Evolutionary conservation across 2,113 vertebrate species (phyloP).

Genomic region (Riparia riparia): DNA sequence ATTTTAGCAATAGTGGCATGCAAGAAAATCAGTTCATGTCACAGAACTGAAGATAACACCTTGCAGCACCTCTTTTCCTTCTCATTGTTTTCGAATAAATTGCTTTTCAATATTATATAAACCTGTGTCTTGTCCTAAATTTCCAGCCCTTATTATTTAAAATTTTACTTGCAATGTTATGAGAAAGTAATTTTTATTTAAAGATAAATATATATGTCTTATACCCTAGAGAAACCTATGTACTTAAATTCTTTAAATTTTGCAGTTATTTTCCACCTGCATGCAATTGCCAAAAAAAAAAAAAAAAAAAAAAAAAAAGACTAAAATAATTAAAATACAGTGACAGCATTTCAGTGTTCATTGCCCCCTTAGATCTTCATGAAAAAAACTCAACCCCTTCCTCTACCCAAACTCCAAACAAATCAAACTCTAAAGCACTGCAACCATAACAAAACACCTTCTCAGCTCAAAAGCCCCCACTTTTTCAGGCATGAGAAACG

Average conservation of each 20-base stretch:
- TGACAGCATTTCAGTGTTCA: not conserved
- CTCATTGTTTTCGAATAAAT: not conserved
- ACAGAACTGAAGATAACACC: not conserved
- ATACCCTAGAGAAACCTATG: not conserved
- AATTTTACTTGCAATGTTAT: not conserved
- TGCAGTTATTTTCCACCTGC: not conserved
- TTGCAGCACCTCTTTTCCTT: not conserved
- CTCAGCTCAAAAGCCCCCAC: not conserved
- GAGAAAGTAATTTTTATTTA: not conserved
- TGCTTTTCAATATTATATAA: not conserved
- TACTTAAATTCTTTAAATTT: not conserved
- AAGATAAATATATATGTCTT: not conserved
- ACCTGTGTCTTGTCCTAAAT: not conserved
- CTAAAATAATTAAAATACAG: not conserved
- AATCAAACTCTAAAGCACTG: not conserved
- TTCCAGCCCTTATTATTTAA: not conserved
- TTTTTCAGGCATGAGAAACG: not conserved
- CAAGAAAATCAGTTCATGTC: not conserved
- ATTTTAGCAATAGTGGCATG: not conserved
- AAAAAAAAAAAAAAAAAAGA: not conserved
- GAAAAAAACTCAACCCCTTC: not conserved
- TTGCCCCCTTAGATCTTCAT: not conserved
- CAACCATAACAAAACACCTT: not conserved
- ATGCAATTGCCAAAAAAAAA: not conserved
- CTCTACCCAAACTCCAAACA: not conserved